Conservation (phyloP, 2,797 vertebrate species). For the Microctenopoma stevenorrisi region DNA sequence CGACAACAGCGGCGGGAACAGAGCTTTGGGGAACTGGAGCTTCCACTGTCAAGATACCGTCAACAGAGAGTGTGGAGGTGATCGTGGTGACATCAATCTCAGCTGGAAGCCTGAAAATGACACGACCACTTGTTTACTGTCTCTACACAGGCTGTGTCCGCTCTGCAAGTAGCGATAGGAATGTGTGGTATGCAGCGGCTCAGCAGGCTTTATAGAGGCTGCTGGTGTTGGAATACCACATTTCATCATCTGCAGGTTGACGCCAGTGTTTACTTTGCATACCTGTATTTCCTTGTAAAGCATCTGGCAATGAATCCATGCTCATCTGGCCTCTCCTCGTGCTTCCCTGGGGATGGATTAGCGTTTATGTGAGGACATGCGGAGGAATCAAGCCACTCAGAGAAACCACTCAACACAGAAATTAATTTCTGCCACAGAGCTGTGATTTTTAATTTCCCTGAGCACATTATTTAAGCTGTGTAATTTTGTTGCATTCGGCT, state of each 20-base stretch:
- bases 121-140: neutral
- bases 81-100: constrained; percentile 69
- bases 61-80: constrained; percentile 70
- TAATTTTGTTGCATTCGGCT: constrained; percentile 57
- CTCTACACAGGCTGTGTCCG: neutral
- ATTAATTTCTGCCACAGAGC: constrained; percentile 70
- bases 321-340: constrained; percentile 81
- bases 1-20: constrained; percentile 60
- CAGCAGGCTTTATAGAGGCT: constrained; percentile 22
- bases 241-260: constrained; percentile 17
- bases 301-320: constrained; percentile 82
- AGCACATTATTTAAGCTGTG: constrained; percentile 63
- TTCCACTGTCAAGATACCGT: constrained; percentile 82
- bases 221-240: neutral
- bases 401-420: constrained; percentile 62
- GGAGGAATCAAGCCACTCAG: constrained; percentile 48
- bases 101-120: constrained; percentile 76
- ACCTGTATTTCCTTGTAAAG: constrained; percentile 88
- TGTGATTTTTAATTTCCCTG: constrained; percentile 65
- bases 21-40: constrained; percentile 67
- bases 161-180: constrained; percentile 11
- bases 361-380: constrained; percentile 54
- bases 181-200: neutral
- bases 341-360: constrained; percentile 78
- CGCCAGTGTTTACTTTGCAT: constrained; percentile 42